Evolutionary conservation across 1,140 invertebrate species (phyloP).

Genomic region (Brachionus calyciflorus): DNA sequence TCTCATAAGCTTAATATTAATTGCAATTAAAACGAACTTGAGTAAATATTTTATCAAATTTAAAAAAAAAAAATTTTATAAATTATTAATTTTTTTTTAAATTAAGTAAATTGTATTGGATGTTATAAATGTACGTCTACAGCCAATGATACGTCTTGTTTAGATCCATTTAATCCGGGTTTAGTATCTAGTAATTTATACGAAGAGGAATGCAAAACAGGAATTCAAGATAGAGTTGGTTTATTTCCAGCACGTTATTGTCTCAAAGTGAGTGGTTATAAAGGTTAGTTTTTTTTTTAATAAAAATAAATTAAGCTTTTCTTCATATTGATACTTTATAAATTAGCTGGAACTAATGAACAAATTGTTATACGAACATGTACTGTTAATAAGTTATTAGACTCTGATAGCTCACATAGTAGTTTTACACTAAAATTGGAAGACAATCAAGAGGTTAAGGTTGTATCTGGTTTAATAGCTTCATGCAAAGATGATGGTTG

Average conservation of each 20-base stretch:
- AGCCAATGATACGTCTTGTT: slow-evolving; percentile 19
- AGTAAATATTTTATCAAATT: too few relatives aligned
- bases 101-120: slow-evolving; percentile 17
- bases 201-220: slow-evolving; percentile 33
- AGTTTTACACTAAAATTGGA: slow-evolving; percentile 38
- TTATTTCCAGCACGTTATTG: slow-evolving; percentile 42
- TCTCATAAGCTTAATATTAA: too few relatives aligned
- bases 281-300: background rate
- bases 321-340: background rate
- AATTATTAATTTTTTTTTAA: background rate
- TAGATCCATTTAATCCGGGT: slow-evolving; percentile 44
- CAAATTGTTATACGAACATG: slow-evolving; percentile 44
- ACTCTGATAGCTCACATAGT: slow-evolving; percentile 44
- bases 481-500: slow-evolving; percentile 47
- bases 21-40: too few relatives aligned
- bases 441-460: slow-evolving; percentile 6
- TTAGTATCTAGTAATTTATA: background rate
- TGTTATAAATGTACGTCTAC: slow-evolving; percentile 38
- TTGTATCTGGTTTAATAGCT: slow-evolving; percentile 40
- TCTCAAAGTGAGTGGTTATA: slow-evolving; percentile 43
- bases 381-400: slow-evolving; percentile 31
- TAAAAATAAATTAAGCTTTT: background rate
- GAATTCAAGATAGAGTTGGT: slow-evolving; percentile 40
- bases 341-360: slow-evolving; percentile 25
- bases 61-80: background rate